Evolutionary conservation across 2,113 vertebrate species (phyloP).

Genomic region (Nesospiza acunhae): DNA sequence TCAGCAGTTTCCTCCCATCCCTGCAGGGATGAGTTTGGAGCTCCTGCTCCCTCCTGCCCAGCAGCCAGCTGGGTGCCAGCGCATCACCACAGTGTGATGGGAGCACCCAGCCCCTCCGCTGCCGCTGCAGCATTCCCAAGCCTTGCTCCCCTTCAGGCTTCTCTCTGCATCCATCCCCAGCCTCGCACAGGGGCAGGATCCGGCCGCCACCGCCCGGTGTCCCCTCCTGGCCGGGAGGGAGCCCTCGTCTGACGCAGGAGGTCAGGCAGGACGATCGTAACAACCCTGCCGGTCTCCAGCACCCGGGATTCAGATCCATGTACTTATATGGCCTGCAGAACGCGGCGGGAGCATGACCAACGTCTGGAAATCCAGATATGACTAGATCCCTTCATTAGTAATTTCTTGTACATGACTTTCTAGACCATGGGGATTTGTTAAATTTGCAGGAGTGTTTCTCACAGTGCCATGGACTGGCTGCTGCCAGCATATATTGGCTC

Average conservation of each 20-base stretch:
- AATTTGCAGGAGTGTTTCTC: slow-evolving; percentile 70
- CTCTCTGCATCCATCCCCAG: not conserved
- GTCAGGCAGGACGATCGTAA: slow-evolving; percentile 31
- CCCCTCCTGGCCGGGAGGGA: slow-evolving; percentile 40
- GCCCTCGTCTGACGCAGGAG: slow-evolving; percentile 48
- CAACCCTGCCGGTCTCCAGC: not conserved
- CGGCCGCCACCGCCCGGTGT: not conserved
- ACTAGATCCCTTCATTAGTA: slow-evolving; percentile 69
- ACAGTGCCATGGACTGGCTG: slow-evolving; percentile 67
- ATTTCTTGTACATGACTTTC: slow-evolving; percentile 70
- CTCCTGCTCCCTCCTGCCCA: not conserved
- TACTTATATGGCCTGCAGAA: slow-evolving; percentile 64
- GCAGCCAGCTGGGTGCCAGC: not conserved
- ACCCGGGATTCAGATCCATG: slow-evolving; percentile 57
- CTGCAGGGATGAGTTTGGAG: not conserved
- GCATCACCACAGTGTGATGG: fast-evolving
- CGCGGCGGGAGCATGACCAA: slow-evolving; percentile 47
- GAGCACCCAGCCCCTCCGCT: not conserved
- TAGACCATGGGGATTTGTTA: slow-evolving; percentile 68
- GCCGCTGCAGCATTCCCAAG: not conserved
- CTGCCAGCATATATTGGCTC: slow-evolving; percentile 65
- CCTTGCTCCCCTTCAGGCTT: not conserved
- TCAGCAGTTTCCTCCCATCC: not conserved
- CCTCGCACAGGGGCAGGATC: not conserved
- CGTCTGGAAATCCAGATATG: slow-evolving; percentile 71